Evolutionary conservation across 1,140 invertebrate species (phyloP), one percentile per base, ranked within the genome.

Genomic region (Drosophila dunni): DNA sequence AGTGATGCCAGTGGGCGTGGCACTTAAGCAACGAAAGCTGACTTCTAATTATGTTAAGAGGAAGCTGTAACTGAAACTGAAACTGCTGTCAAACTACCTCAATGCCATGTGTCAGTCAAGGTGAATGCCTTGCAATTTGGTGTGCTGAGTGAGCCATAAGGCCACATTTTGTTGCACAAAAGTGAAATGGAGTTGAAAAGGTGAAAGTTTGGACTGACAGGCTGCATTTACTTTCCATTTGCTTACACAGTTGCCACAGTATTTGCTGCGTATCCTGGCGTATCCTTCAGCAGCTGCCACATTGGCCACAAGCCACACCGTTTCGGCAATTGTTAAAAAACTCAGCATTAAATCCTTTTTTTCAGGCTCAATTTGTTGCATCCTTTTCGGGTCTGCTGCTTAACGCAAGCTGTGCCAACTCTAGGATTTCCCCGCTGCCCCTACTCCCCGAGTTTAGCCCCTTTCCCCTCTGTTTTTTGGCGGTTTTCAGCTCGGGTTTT

Each of bases 341-440:
- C 51, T 48, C 34, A 53, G 44, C 40, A 67, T 77, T 77, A 73
- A 77, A 77, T 77, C 75, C 75, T 73, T 77, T 76, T 76, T 76
- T 74, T 73, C 75, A 73, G 60, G 64, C 75, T 77, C 75, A 77
- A 77, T 77, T 77, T 77, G 70, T 58, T 73, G 72, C 61, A 40
- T 20, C 33, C 53, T 44, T 13, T 15, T 50, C 13, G 62, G 24
- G 24, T 29, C 33, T 9, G 11, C 53, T 24, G 36, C 73, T 79
- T 76, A 77, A 68, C 58, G 64, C 77, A 76, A 79, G 78, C 78
- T 80, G 78, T 65, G 64, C 75, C 78, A 80, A 80, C 71, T 51
- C 50, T 5, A 29, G 0, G 24, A 29, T 29, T 29, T 29, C 17
- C 33, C 5, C 20, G 17, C 17, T 0, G 17, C 17, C 8, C 11